phyloP scores from a whole-genome alignment of 2,113 vertebrate genomes.

The Rhinolophus ferrumequinum region DNA sequence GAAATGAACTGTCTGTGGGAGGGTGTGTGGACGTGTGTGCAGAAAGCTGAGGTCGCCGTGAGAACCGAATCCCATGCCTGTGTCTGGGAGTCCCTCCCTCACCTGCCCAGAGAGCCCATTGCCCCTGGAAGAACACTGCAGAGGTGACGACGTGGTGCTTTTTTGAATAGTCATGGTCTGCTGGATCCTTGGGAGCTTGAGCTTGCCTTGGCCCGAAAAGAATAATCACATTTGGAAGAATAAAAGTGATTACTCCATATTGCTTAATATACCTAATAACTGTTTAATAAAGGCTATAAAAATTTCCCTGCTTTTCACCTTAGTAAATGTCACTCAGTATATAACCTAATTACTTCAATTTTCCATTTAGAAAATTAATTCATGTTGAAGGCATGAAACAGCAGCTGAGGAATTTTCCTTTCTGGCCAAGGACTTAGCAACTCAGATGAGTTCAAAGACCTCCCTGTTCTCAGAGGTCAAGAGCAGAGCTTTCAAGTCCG shows the following conservation, averaged over 20 bases:
- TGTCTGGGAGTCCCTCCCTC: accelerated
- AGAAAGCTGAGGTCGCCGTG: accelerated
- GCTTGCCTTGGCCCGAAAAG: conserved; percentile 60
- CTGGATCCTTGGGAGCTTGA: not conserved
- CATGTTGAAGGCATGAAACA: conserved; percentile 74
- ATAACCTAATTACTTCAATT: conserved; percentile 84
- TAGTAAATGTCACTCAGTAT: conserved; percentile 81
- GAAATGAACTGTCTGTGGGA: not conserved
- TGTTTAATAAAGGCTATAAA: conserved; percentile 77
- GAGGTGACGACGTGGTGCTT: accelerated
- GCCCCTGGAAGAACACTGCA: not conserved
- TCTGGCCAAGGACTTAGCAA: conserved; percentile 33
- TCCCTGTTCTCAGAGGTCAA: conserved; percentile 15
- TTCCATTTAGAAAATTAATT: conserved; percentile 83
- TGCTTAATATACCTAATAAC: conserved; percentile 79
- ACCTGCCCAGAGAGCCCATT: no score
- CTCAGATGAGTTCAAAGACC: conserved; percentile 32
- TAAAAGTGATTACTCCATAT: conserved; percentile 76
- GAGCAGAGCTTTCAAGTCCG: conserved; percentile 10
- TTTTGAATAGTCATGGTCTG: not conserved
- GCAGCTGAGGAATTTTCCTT: conserved; percentile 67
- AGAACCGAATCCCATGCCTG: not conserved
- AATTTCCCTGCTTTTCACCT: conserved; percentile 77
- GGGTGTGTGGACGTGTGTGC: accelerated
- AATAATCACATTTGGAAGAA: conserved; percentile 76